phyloP scores from a whole-genome alignment of 1,140 invertebrate species.

The Hylyphantes graminicola region DNA sequence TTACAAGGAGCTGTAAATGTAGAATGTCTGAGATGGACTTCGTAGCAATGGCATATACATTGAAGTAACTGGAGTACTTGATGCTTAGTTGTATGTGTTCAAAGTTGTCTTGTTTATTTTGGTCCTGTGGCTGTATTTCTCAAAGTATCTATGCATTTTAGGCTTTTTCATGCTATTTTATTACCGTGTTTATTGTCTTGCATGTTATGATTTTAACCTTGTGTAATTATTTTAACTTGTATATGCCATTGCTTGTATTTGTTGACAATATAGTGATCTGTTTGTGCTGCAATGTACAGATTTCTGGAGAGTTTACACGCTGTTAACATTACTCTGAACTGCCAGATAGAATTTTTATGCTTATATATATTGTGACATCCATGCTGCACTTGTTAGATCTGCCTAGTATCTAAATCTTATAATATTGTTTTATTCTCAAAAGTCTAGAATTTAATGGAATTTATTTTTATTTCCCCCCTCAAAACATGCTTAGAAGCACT shows the following conservation, averaged over 20 bases:
- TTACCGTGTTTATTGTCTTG: not conserved
- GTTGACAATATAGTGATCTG: slow-evolving; percentile 48
- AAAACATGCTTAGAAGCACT: not conserved
- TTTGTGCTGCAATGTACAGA: slow-evolving; percentile 21
- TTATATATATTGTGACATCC: slow-evolving; percentile 31
- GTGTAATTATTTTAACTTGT: slow-evolving; percentile 32
- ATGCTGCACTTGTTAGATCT: slow-evolving; percentile 57
- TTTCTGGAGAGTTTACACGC: slow-evolving; percentile 52
- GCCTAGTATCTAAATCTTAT: slow-evolving; percentile 22
- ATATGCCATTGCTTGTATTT: slow-evolving; percentile 37
- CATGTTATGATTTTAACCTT: slow-evolving; percentile 28
- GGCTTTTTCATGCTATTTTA: not conserved
- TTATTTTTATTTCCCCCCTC: too few relatives aligned
- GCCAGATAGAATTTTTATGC: slow-evolving; percentile 54
- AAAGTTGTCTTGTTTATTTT: slow-evolving; percentile 8
- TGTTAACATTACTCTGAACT: slow-evolving; percentile 48
- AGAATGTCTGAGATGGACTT: slow-evolving; percentile 27
- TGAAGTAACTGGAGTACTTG: slow-evolving; percentile 7
- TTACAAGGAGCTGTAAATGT: slow-evolving; percentile 33
- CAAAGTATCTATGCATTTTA: not conserved
- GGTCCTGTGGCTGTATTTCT: not conserved
- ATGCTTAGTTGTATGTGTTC: slow-evolving; percentile 7
- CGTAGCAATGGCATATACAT: slow-evolving; percentile 42
- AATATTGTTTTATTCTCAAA: slow-evolving; percentile 31
- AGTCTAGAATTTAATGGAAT: not conserved